phyloP scores from a whole-genome alignment of 2,113 vertebrate species.

The Progne subis region DNA sequence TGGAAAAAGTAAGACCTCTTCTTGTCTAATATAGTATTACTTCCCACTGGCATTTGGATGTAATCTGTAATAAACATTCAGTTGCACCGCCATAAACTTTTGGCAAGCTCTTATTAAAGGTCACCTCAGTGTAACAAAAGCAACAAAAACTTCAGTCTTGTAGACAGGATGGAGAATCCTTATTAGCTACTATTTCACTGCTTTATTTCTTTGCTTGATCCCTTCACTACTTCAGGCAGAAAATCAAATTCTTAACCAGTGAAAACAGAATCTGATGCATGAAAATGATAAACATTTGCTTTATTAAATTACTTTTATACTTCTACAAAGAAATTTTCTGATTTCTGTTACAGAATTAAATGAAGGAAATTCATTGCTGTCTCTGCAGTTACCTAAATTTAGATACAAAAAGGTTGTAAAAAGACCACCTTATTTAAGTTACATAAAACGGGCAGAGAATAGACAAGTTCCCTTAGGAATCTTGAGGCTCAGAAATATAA shows the following conservation, averaged over 20 bases:
- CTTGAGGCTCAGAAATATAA: constrained; percentile 60
- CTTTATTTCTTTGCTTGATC: not conserved
- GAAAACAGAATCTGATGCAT: not conserved
- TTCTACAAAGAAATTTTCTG: constrained; percentile 52
- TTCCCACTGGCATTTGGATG: not conserved
- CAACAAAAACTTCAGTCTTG: not conserved
- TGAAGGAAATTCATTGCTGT: constrained; percentile 39
- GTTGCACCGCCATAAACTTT: not conserved
- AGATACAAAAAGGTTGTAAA: constrained; percentile 59
- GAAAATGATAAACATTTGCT: constrained; percentile 67
- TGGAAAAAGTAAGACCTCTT: not conserved
- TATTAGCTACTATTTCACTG: not conserved
- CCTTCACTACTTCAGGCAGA: not conserved
- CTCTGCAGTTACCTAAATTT: constrained; percentile 55
- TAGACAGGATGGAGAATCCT: accelerated
- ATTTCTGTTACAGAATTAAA: constrained; percentile 36
- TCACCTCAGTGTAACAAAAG: not conserved
- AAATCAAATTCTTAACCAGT: not conserved
- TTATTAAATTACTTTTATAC: constrained; percentile 71
- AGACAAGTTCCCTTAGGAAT: constrained; percentile 37
- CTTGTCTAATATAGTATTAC: not conserved
- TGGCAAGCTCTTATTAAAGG: not conserved
- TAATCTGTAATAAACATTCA: not conserved
- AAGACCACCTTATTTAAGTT: constrained; percentile 35
- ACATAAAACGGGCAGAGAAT: constrained; percentile 44